Base-by-base conservation (phyloP, 2,888 invertebrate species). In the Chorisops tibialis region DNA sequence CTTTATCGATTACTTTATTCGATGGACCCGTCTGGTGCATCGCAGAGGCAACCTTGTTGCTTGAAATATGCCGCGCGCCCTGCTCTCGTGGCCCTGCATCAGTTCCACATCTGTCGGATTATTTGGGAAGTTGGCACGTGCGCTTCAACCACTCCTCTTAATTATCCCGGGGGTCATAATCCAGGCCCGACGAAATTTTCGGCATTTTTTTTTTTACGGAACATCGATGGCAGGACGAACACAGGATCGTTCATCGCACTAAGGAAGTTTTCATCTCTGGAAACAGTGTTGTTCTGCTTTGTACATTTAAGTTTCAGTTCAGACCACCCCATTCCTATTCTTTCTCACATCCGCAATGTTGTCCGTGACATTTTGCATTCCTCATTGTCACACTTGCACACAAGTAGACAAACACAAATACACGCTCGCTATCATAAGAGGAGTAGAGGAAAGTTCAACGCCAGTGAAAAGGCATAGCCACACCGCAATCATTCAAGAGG, bases 321-420 rank as follows among this genome's bases (percentile, higher is more conserved):
- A 24, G 24, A 22, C 24, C 30, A 30, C 30, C 30, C 30, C n/a
- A n/a, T n/a, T n/a, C n/a, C n/a, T n/a, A n/a, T n/a, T n/a, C n/a
- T n/a, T n/a, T n/a, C n/a, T n/a, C 41, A 54, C 41, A 41, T n/a
- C 12, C 45, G 19, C 16, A 39, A 18, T 35, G 39, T 45, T 56
- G 56, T n/a, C 56, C 56, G 30, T 56, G 56, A 56, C 56, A 45
- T 56, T 56, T 45, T n/a, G 5, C 18, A 18, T 30, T 21, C 35
- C 30, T n/a, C 21, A 24, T 22, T 11, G 50, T n/a, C 9, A 19
- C 51, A 19, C 14, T 16, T 16, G 19, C 14, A 38, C 39, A 9
- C 35, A 4, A 6, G 37, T 35, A 16, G 30, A 35, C 38, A 38
- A 4, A 14, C 41, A 22, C 19, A 52, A 14, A 54, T 21, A 12